Percentiles rank a stretch among this genome's conserved stretches.
These are phyloP conservation scores for Xenopus laevis DNA, from an alignment of 2,113 vertebrate species.

Conservation along the genomic window DNA sequence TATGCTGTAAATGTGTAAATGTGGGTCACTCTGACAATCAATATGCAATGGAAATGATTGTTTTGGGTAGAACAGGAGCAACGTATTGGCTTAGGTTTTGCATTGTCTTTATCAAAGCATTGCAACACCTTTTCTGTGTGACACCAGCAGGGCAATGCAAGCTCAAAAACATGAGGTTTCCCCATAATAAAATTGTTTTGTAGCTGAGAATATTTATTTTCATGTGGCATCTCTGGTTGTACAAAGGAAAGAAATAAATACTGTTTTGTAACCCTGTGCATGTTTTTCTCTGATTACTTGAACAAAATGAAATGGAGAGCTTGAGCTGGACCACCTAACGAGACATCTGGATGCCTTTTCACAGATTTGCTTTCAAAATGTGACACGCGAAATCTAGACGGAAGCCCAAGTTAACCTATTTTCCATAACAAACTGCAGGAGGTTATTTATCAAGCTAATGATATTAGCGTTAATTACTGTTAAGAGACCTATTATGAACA, in stretches of 20 bases:
- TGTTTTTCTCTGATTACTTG: conserved; percentile 57
- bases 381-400: conserved; percentile 26
- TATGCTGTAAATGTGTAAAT: conserved; percentile 59
- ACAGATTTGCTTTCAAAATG: conserved; percentile 26
- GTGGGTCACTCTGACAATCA: conserved; percentile 47
- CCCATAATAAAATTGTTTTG: conserved; percentile 45
- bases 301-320: conserved; percentile 21
- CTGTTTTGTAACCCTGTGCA: conserved; percentile 70
- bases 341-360: conserved; percentile 25
- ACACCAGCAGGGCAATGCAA: conserved; percentile 47
- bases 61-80: not conserved
- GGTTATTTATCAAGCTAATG: conserved; percentile 34
- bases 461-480: conserved; percentile 34
- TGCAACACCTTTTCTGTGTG: conserved; percentile 31
- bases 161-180: conserved; percentile 47
- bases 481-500: conserved; percentile 24
- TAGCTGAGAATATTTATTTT: conserved; percentile 70
- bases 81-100: conserved; percentile 3
- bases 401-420: conserved; percentile 16
- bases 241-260: conserved; percentile 73
- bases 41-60: conserved; percentile 49
- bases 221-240: conserved; percentile 69
- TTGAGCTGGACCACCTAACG: conserved; percentile 21
- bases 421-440: conserved; percentile 27
- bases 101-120: conserved; percentile 47